phyloP scores from a whole-genome alignment of 2,113 vertebrate species.

The Onychostruthus taczanowskii region DNA sequence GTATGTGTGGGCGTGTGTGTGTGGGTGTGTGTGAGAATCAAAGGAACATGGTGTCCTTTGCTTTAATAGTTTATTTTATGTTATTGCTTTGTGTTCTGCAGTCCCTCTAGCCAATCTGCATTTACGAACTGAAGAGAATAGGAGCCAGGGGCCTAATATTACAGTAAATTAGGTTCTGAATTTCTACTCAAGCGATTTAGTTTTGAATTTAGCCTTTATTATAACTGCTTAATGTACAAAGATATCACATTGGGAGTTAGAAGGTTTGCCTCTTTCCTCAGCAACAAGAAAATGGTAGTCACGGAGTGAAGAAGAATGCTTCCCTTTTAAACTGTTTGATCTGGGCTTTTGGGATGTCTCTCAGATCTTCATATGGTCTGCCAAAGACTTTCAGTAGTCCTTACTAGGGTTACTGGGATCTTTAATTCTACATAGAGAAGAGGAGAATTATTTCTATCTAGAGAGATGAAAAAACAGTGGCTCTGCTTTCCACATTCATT shows the following conservation, averaged over 20 bases:
- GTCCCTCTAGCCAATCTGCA: conserved; percentile 61
- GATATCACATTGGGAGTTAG: conserved; percentile 1
- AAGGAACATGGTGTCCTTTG: conserved; percentile 62
- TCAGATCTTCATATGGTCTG: background rate
- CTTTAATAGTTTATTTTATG: conserved; percentile 58
- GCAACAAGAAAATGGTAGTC: background rate
- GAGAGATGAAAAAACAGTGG: background rate
- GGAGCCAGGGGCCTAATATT: conserved; percentile 59
- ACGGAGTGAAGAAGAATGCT: background rate
- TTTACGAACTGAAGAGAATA: conserved; percentile 61
- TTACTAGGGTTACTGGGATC: background rate
- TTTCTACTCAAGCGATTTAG: conserved; percentile 11
- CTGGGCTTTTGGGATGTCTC: background rate
- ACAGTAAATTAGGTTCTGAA: conserved; percentile 45
- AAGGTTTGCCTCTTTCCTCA: background rate
- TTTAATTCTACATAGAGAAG: background rate
- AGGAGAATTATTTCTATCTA: background rate
- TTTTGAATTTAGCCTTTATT: conserved; percentile 61
- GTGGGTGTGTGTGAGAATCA: conserved; percentile 28
- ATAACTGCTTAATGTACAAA: conserved; percentile 40
- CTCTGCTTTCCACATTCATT: background rate
- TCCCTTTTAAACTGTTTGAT: background rate
- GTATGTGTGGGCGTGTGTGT: background rate
- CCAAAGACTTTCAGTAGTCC: background rate
- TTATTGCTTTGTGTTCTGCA: conserved; percentile 43